A percentile compares a stretch with the other conserved stretches of the same genome.
These are phyloP conservation scores for Myotis findleyi DNA, from an alignment of 2,797 vertebrate genomes.

Conservation along the genomic window DNA sequence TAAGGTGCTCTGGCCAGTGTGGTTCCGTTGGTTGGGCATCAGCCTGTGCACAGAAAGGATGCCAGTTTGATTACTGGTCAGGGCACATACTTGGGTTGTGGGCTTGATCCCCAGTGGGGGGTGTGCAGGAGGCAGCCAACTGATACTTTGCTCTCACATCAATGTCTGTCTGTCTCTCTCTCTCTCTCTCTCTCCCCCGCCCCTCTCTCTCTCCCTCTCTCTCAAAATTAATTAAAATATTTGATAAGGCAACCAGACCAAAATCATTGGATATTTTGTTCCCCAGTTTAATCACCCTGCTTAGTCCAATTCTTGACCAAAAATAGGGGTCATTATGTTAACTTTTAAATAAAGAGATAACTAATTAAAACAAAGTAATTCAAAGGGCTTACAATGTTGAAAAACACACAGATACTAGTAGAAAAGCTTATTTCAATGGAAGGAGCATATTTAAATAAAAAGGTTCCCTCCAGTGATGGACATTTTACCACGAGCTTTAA, in stretches of 20 bases:
- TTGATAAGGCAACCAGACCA: background rate
- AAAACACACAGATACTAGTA: background rate
- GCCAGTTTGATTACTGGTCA: no score
- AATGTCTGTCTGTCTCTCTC: no score
- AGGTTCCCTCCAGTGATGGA: slow-evolving; percentile 32
- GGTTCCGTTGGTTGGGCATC: no score
- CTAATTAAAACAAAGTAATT: slow-evolving; percentile 47
- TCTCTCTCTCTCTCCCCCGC: no score
- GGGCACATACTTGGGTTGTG: no score
- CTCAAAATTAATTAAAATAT: no score
- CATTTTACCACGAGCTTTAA: slow-evolving; percentile 59
- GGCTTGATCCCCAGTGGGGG: no score
- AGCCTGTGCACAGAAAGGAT: no score
- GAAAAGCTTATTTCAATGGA: background rate
- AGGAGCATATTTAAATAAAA: slow-evolving; percentile 29
- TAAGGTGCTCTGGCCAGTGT: background rate
- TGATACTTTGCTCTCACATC: no score
- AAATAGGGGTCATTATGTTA: background rate
- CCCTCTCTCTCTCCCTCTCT: no score
- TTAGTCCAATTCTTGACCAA: background rate
- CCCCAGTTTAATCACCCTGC: background rate
- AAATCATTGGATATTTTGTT: background rate
- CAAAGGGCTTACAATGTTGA: background rate
- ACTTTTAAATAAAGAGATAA: slow-evolving; percentile 56
- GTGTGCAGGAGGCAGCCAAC: no score